Evolutionary conservation across 2,113 vertebrate genomes (phyloP), one percentile per base, ranked within the genome.

Genomic region (Vanacampus margaritifer): DNA sequence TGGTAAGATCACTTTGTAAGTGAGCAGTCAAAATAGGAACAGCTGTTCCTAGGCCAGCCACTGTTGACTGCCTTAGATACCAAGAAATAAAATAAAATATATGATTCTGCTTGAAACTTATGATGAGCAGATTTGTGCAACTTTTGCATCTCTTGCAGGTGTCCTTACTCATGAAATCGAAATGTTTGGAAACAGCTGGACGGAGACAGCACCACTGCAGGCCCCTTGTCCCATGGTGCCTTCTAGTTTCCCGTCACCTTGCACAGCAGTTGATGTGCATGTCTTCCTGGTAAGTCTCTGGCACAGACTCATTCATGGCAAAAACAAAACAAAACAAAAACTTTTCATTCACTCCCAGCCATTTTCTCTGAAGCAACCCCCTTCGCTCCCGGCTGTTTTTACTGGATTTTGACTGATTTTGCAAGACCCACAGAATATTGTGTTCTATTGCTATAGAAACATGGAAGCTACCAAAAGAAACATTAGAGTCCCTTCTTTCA

Each of bases 161-260:
- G 90, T 95, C 75, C 79, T 94, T 80, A 98, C 94, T 4, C 92
- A 94, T 0, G 92, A 98, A 10, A 76, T 98, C 62, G 89, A 91
- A 60, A 92, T 98, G 83, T 98, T 99, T 1, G 94, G 91, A 50
- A 95, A 95, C 71, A 98, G 96, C 69, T 99, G 97, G 97, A 87
- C 90, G 79, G 95, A 95, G 79, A 84, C 88, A n/a, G 69, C 81
- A 50, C 94, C 94, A 0, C 87, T 92, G 45, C 86, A 90, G 73
- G 65, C 67, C 36, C 35, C 73, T 17, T 87, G 85, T 13, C 45
- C 68, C 0, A 73, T 75, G 14, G 88, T 90, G 37, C 71, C 91
- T 4, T 80, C 89, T 32, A 81, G 79, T 53, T 92, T 88, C 81
- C 79, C 89, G 4, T 95, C 95, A 0, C 94, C 97, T 0, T 99